Base-by-base conservation (phyloP, 1,140 invertebrate genomes). In the Chironomus striatipennis region DNA sequence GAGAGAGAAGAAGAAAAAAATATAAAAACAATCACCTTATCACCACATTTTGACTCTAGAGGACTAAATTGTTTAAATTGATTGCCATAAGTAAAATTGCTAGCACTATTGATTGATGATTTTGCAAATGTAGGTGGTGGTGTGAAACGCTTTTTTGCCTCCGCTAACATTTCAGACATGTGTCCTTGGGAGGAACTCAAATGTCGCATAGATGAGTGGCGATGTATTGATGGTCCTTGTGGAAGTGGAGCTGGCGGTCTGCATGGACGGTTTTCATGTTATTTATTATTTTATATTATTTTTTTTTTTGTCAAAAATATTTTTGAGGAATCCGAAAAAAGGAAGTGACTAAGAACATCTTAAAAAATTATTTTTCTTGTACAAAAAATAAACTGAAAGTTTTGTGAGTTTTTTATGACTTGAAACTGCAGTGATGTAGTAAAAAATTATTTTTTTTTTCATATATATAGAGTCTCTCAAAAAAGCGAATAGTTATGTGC, bases 211-310 rank as follows among this genome's bases (percentile, higher is more conserved):
- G 80, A 81, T 77, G 79, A 76, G 78, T 81, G 80, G 73, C 80
- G 80, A 81, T 82, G 80, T 75, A 82, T 75, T 76, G 81, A 78
- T 77, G 81, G 81, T 79, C 81, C 81, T 75, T 81, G 81, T 42
- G 81, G 81, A 76, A 82, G 78, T 77, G 80, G 81, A 73, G 78
- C 76, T 76, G 79, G 78, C 74, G 81, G 81, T 79, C 81, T 82
- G 18, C 4, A 67, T 18, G 18, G 65, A 17, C 17, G 18, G 65
- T 18, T n/a, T n/a, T 57, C 43, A 47, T 5, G 4, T 43, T 43
- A 72, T n/a, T 15, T 10, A 10, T 70, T 67, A 34, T 67, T 42
- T 73, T 17, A 21, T n/a, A 42, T 70, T 4, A 64, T 10, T 21
- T 21, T 57, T 64, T 74, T 34, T 65, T 65, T 10, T 42, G 17